Conservation (phyloP, 2,888 invertebrate genomes). For the Chaitophorus viminalis region DNA sequence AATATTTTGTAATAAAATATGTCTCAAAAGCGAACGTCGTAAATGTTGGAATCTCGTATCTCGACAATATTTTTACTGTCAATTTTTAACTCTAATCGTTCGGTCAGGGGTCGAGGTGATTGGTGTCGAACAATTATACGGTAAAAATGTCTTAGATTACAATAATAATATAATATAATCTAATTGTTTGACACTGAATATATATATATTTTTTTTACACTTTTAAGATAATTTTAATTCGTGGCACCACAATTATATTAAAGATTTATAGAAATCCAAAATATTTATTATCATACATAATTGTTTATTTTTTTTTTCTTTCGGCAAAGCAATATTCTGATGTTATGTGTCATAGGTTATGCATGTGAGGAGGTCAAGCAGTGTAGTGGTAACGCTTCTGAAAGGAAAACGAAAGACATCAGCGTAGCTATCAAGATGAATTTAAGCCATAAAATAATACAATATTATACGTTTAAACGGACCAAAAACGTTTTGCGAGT, state of each 20-base stretch:
- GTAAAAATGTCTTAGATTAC: constrained; percentile 49
- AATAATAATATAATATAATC: constrained; percentile 12
- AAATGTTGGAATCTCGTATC: constrained; percentile 30
- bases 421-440: too few relatives aligned
- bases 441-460: too few relatives aligned
- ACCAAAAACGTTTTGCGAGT: too few relatives aligned
- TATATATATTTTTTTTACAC: constrained; percentile 38
- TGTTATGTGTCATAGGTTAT: too few relatives aligned
- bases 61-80: constrained; percentile 32
- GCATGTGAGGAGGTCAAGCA: too few relatives aligned
- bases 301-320: background rate
- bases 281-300: background rate
- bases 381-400: too few relatives aligned
- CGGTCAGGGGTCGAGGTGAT: constrained; percentile 48
- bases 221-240: constrained; percentile 55
- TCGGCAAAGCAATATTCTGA: too few relatives aligned
- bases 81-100: constrained; percentile 30
- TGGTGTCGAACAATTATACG: constrained; percentile 47
- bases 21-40: background rate
- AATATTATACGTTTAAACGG: too few relatives aligned
- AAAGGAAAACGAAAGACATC: too few relatives aligned
- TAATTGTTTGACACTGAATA: constrained; percentile 24
- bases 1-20: constrained; percentile 1
- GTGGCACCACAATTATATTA: constrained; percentile 3
- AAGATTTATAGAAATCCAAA: constrained; percentile 33